Percentiles rank a stretch among this genome's conserved stretches.
These are phyloP conservation scores for Diorhabda sublineata DNA, from an alignment of 1,140 invertebrate genomes.

Conservation along the genomic window DNA sequence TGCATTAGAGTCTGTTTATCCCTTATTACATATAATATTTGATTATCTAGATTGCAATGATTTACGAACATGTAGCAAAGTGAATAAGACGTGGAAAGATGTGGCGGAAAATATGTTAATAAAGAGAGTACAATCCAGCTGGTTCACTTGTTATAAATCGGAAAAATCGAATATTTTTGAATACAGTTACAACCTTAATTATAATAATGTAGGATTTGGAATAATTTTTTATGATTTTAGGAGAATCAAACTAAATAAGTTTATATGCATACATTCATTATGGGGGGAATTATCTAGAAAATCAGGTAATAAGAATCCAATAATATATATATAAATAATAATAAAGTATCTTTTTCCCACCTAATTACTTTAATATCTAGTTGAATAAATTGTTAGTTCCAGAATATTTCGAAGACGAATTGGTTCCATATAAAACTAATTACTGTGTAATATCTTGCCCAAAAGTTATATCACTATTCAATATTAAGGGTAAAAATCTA, in stretches of 20 bases:
- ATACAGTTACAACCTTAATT: conserved; percentile 30
- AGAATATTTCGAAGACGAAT: conserved; percentile 33
- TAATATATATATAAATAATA: neutral
- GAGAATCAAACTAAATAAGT: conserved; percentile 29
- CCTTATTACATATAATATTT: conserved; percentile 34
- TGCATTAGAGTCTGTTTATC: conserved; percentile 31
- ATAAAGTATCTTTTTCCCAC: neutral
- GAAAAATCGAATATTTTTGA: conserved; percentile 15
- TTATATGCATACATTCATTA: conserved; percentile 32
- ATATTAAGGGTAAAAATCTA: conserved; percentile 20
- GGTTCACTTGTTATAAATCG: conserved; percentile 33
- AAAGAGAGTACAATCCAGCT: conserved; percentile 28
- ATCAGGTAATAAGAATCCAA: conserved; percentile 18
- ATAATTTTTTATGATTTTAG: conserved; percentile 33
- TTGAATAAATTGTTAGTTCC: conserved; percentile 22
- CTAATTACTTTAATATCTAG: no score
- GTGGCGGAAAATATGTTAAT: conserved; percentile 23
- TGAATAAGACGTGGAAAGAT: conserved; percentile 30
- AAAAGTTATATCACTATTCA: conserved; percentile 33
- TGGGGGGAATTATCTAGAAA: conserved; percentile 19
- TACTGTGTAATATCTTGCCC: conserved; percentile 34
- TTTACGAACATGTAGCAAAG: conserved; percentile 26
- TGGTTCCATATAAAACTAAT: conserved; percentile 28
- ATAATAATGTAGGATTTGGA: conserved; percentile 30
- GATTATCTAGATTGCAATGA: conserved; percentile 31